Evolutionary conservation across 2,888 invertebrate genomes (phyloP), one percentile per base, ranked within the genome.

Genomic region (Esperia sulphurella): DNA sequence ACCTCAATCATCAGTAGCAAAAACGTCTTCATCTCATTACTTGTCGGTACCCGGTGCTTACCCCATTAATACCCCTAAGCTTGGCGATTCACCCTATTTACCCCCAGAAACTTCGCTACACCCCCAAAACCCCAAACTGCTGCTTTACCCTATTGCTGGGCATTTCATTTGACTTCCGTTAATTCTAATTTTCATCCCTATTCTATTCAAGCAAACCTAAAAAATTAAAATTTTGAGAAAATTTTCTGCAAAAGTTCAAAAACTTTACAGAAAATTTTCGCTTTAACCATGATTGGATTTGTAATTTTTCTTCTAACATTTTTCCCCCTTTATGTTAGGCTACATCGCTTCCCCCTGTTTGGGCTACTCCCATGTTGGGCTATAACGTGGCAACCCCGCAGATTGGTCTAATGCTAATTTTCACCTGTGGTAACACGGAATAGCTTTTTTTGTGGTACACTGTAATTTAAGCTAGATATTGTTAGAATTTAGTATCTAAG

Each of bases 381-480:
- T 33, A 12, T 46, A 35, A 58, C 58, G 54, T 55, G 65, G 58
- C 52, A 52, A 56, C 46, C 39, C 50, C 48, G 28, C 46, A 21
- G 21, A 21, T 21, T 29, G 3, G 35, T 38, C 14, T 48, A 58
- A 58, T 57, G 65, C 68, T 68, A 66, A 63, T 58, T 49, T 54
- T 57, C 54, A 53, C 52, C 54, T 57, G 58, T 61, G 64, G 64
- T 63, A 64, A 59, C 57, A 55, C 48, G 41, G 41, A 42, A 49
- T 48, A 57, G 69, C 70, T 70, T 69, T 70, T 41, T 62, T 55
- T 71, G 66, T 70, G 55, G 42, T 43, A 45, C 43, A 30, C 13
- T 50, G 46, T 51, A 48, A 46, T 43, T 45, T 48, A 48, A 33
- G 47, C 35, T 48, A 51, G 40, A 35, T n/a, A 3, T 35, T 35